A percentile compares a stretch with the other conserved stretches of the same genome.
Conservation (phyloP, 2,888 invertebrate genomes). For the Miltochrista miniata region DNA sequence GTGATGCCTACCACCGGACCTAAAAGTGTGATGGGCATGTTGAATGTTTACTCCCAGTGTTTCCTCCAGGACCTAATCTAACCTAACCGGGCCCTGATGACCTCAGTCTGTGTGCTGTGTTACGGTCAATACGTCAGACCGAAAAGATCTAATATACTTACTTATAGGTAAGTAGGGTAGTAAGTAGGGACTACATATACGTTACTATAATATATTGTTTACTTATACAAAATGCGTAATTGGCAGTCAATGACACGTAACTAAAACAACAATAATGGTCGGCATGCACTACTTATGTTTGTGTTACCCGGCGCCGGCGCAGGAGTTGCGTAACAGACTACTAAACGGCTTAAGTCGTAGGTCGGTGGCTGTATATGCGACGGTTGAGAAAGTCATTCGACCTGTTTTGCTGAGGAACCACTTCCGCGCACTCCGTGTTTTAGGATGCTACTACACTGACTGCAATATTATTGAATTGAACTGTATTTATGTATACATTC, state of each 20-base stretch:
- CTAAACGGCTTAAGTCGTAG: constrained; percentile 45
- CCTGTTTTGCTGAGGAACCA: constrained; percentile 54
- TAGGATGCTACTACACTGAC: constrained; percentile 20
- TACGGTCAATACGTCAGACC: no score
- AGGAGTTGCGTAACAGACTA: constrained; percentile 44
- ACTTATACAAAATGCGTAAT: no score
- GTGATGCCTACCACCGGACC: no score
- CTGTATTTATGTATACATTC: not conserved
- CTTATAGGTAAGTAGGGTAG: no score
- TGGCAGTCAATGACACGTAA: constrained; percentile 11
- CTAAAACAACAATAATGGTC: constrained; percentile 4
- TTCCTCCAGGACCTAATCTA: no score
- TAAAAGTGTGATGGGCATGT: no score
- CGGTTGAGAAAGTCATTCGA: constrained; percentile 57
- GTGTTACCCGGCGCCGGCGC: constrained; percentile 30
- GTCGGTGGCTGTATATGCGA: constrained; percentile 46
- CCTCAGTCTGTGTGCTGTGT: no score
- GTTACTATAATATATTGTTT: no score
- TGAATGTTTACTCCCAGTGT: no score
- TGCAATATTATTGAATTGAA: not conserved
- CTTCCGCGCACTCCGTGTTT: constrained; percentile 47
- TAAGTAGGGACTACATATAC: no score
- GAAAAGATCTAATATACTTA: no score
- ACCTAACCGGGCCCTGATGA: no score
- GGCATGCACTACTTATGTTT: constrained; percentile 36